phyloP scores from a whole-genome alignment of 1,140 invertebrate species.

The Sycobia sp. region DNA sequence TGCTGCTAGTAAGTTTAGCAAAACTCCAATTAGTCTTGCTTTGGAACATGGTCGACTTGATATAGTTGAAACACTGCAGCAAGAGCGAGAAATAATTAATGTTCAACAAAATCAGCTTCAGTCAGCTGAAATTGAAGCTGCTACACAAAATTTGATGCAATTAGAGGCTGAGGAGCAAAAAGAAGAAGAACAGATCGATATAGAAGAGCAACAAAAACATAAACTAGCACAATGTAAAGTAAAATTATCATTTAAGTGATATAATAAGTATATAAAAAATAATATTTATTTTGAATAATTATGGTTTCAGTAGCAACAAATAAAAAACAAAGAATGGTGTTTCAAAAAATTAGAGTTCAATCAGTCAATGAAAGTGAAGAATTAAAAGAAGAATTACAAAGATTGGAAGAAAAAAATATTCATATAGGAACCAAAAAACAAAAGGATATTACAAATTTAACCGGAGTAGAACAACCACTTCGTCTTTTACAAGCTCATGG shows the following conservation, averaged over 20 bases:
- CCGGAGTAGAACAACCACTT: conserved; percentile 58
- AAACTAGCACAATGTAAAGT: conserved; percentile 43
- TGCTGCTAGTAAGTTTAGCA: conserved; percentile 80
- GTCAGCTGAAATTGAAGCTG: conserved; percentile 50
- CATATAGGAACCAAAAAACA: conserved; percentile 48
- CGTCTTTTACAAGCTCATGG: conserved; percentile 79
- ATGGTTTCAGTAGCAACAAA: conserved; percentile 38
- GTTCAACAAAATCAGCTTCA: conserved; percentile 52
- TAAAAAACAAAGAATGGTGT: conserved; percentile 53
- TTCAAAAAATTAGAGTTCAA: conserved; percentile 52
- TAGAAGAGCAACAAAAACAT: conserved; percentile 42
- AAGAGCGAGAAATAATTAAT: conserved; percentile 56
- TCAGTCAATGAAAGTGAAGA: conserved; percentile 47
- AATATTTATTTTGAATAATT: conserved; percentile 1
- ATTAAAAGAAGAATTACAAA: conserved; percentile 48
- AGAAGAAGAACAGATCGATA: conserved; percentile 43
- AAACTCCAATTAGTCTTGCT: conserved; percentile 81
- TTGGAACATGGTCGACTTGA: conserved; percentile 68
- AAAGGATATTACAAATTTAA: conserved; percentile 52
- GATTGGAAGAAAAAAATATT: conserved; percentile 39
- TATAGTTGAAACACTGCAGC: conserved; percentile 67
- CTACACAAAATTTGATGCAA: conserved; percentile 54
- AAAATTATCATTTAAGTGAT: no score
- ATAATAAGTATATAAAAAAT: no score
- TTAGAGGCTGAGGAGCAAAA: conserved; percentile 47